phyloP scores from a whole-genome alignment of 1,140 invertebrate genomes.

The Trichoplusia ni region DNA sequence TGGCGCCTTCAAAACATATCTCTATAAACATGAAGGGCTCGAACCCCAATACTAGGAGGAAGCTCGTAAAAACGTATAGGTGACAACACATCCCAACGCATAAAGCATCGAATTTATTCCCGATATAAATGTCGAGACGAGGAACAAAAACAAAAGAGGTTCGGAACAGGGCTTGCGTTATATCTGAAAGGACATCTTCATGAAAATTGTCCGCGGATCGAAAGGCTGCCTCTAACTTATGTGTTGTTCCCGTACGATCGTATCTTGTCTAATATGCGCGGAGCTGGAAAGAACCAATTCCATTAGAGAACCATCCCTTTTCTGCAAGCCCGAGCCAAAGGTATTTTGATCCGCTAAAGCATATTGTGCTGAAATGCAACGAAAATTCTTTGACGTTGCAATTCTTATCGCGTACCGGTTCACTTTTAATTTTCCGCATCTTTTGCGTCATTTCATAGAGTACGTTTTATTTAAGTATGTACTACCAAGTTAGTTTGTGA shows the following conservation, averaged over 20 bases:
- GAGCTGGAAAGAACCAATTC: constrained; percentile 41
- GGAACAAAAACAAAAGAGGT: constrained; percentile 37
- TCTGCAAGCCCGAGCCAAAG: constrained; percentile 21
- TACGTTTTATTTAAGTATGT: neutral
- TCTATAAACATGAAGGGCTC: constrained; percentile 38
- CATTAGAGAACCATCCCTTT: constrained; percentile 42
- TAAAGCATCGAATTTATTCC: constrained; percentile 55
- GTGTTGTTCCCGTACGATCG: constrained; percentile 33
- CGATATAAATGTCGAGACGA: constrained; percentile 37
- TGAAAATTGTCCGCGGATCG: constrained; percentile 36
- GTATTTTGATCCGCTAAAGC: constrained; percentile 36
- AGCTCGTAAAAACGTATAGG: constrained; percentile 48
- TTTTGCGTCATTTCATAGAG: constrained; percentile 9
- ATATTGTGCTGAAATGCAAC: constrained; percentile 35
- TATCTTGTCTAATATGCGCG: constrained; percentile 40
- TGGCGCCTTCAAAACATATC: constrained; percentile 29
- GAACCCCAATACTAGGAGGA: constrained; percentile 24
- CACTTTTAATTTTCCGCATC: constrained; percentile 13
- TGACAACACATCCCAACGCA: constrained; percentile 42
- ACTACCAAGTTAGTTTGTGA: too few relatives aligned
- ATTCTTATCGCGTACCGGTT: constrained; percentile 15
- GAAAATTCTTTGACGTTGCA: constrained; percentile 23
- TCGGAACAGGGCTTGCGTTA: constrained; percentile 22
- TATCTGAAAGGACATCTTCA: constrained; percentile 39
- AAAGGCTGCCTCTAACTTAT: constrained; percentile 21